A percentile compares a stretch with the other conserved stretches of the same genome.
Evolutionary conservation across 30 jellyfish, hydroid and myxozoan genomes (phyloP).

Genomic region (Phacellophora camtschatica): DNA sequence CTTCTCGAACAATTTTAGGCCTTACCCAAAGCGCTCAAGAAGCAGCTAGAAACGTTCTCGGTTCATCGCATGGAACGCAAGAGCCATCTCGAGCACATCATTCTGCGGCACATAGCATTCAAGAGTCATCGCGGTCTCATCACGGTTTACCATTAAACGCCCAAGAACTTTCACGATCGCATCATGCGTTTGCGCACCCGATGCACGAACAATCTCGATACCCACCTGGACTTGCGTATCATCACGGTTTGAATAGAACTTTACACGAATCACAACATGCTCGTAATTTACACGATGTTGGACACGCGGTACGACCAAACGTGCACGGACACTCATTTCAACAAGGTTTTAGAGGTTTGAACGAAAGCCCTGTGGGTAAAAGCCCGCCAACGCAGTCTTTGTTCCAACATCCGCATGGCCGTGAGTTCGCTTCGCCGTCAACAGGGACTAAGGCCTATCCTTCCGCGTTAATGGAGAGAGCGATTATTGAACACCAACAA

Average conservation of each 20-base stretch:
- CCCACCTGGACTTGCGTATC: constrained; percentile 62
- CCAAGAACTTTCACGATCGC: constrained; percentile 64
- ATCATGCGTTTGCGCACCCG: constrained; percentile 59
- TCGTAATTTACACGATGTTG: constrained; percentile 41
- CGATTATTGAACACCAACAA: constrained; percentile 39
- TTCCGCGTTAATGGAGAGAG: constrained; percentile 42
- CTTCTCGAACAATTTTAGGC: constrained; percentile 58
- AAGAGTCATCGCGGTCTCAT: constrained; percentile 55
- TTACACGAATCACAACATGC: constrained; percentile 58
- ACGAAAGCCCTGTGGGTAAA: constrained; percentile 66
- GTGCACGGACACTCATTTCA: constrained; percentile 57
- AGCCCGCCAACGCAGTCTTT: constrained; percentile 64
- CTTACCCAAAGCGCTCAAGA: constrained; percentile 66
- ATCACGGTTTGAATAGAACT: constrained; percentile 47
- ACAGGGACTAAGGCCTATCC: constrained; percentile 44
- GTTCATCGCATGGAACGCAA: constrained; percentile 17
- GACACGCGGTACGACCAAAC: constrained; percentile 54
- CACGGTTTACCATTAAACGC: constrained; percentile 58
- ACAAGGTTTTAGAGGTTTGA: constrained; percentile 43
- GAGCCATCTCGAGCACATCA: constrained; percentile 49
- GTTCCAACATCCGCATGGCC: constrained; percentile 61
- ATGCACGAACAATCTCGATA: constrained; percentile 62
- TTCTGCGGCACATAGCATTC: constrained; percentile 43
- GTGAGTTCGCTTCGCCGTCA: constrained; percentile 67
- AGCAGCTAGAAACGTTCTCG: constrained; percentile 58